phyloP scores from a whole-genome alignment of 2,888 invertebrate genomes.

The Euzetes globulus region DNA sequence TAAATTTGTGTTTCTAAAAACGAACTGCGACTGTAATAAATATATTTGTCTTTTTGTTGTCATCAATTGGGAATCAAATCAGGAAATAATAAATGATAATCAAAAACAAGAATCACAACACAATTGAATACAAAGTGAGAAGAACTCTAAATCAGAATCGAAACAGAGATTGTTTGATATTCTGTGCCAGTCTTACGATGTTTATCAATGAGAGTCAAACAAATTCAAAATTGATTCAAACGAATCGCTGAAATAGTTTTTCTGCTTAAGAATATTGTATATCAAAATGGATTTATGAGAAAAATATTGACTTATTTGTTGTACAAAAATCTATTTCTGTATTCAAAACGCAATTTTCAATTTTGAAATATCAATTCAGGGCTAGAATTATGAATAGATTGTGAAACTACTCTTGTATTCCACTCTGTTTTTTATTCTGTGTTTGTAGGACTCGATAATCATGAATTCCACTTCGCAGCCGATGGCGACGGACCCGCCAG shows the following conservation, averaged over 20 bases:
- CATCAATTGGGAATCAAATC: not conserved
- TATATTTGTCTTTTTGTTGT: not conserved
- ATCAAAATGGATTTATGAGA: too few relatives aligned
- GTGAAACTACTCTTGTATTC: not conserved
- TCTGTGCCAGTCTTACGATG: not conserved
- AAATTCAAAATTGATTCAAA: conserved; percentile 2
- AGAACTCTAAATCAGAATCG: not conserved
- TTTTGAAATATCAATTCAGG: too few relatives aligned
- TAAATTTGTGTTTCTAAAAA: not conserved
- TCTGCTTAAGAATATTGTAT: too few relatives aligned
- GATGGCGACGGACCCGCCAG: conserved; percentile 90
- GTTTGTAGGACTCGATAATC: conserved; percentile 69
- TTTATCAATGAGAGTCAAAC: not conserved
- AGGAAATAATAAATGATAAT: not conserved
- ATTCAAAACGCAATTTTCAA: too few relatives aligned
- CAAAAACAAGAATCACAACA: not conserved
- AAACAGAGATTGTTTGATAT: not conserved
- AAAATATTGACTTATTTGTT: too few relatives aligned
- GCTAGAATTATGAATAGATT: not conserved
- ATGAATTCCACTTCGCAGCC: conserved; percentile 77
- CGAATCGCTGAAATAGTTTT: too few relatives aligned
- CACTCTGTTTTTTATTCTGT: not conserved
- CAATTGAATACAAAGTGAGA: not conserved
- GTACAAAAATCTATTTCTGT: too few relatives aligned
- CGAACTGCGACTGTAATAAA: not conserved